Base-by-base conservation (phyloP, 23 tunicate species). In the Phallusia fumigata region DNA sequence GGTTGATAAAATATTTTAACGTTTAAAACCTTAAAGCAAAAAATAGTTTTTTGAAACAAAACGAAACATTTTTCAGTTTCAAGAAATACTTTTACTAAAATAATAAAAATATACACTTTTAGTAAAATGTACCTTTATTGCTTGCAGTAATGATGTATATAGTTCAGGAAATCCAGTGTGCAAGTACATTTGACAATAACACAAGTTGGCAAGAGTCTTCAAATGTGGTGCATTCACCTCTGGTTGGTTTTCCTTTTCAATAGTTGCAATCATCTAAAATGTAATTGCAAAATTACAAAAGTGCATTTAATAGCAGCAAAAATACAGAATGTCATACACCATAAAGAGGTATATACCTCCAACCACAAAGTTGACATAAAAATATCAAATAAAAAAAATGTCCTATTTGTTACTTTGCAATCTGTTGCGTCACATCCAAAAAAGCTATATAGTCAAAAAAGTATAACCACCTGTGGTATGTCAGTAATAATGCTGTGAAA, bases 91-190 rank as follows among this genome's bases (percentile, higher is more conserved):
- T n/a, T n/a, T n/a, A n/a, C n/a, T n/a, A n/a, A n/a, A n/a, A n/a
- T n/a, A n/a, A n/a, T n/a, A n/a, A n/a, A n/a, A n/a, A n/a, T n/a
- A n/a, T n/a, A n/a, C n/a, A n/a, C n/a, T n/a, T n/a, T n/a, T n/a
- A n/a, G n/a, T n/a, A 3, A 58, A 8, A 40, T 80, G 26, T 49
- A 86, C 91, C 74, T 81, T 81, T 24, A 87, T 36, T 8, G 51
- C 65, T 22, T 87, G 58, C 21, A 87, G 30, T 18, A 87, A 21
- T 10, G 91, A 85, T 19, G 79, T 53, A 31, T 87, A 87, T 8
- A 87, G 77, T 76, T 87, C 91, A 21, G 91, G 91, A 75, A 87
- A 87, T 22, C 91, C 91, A 80, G 80, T 81, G 65, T 87, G 91
- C 77, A 81, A 36, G 32, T 76, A 75, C 91, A 87, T 87, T 85